Base-by-base conservation (phyloP, 2,797 vertebrate genomes). In the Malacoctenus gilli region DNA sequence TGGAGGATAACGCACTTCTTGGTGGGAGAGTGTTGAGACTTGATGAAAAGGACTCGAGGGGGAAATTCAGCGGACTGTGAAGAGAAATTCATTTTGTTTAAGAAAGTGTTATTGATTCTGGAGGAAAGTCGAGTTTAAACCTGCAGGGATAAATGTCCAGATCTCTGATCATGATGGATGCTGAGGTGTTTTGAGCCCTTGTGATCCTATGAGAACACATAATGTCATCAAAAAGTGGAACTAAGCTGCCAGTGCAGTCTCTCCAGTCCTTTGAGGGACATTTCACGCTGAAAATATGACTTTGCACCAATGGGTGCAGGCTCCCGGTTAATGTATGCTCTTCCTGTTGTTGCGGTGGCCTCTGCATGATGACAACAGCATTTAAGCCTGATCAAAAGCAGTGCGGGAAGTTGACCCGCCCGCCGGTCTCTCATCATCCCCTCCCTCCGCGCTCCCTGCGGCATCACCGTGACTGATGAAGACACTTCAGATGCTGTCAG, bases 31-130 rank as follows among this genome's bases (percentile, higher is more conserved):
- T 10, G 40, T 43, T 54, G 23, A 32, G 67, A 58, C 43, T 21
- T 18, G 46, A 21, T 52, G 48, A 60, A 62, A 64, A 66, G 49
- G 56, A 68, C 36, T 30, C 14, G 3, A 32, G 16, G 15, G 63
- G 44, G 43, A n/a, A 52, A 67, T 38, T 63, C 75, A 72, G 46
- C 44, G 59, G 21, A 48, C 68, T 8, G 31, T 79, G 75, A 83
- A 64, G 64, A 78, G 51, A 75, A 76, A 58, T 38, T 73, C 52
- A 72, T 76, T 84, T 78, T 23, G 75, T 76, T 84, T 70, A 62
- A 68, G 68, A 82, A 75, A 68, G 68, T 28, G 36, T 37, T 87
- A 89, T 87, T 88, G 88, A 89, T 88, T 86, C 67, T 47, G 21
- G 54, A 50, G 40, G 36, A 71, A 67, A 58, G 68, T 58, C 21